These are phyloP conservation scores for Myotis myotis DNA, from an alignment of 2,797 vertebrate species.

Conservation along the genomic window DNA sequence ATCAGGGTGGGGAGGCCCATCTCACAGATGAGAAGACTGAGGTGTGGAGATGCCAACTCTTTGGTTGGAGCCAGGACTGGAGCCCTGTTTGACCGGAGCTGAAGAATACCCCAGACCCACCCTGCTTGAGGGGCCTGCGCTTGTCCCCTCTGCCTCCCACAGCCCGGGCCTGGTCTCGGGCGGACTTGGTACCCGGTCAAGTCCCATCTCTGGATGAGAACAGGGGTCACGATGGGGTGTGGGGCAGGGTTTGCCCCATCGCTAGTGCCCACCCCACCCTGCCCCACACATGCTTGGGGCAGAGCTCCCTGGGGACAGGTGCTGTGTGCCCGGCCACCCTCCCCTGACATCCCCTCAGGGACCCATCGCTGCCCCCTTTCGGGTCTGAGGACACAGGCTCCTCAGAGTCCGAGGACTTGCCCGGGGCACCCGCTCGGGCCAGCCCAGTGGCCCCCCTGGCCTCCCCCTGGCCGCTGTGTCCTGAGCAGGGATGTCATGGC, in stretches of 20 bases:
- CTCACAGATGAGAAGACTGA: not conserved
- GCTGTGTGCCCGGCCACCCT: not conserved
- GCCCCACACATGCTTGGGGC: not conserved
- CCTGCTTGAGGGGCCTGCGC: fast-evolving
- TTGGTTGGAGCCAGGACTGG: not conserved
- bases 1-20: not conserved
- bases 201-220: not conserved
- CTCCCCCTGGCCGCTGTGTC: not conserved
- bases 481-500: not conserved
- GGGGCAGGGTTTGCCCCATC: not conserved
- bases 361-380: not conserved
- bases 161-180: too few species aligned
- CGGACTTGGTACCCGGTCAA: fast-evolving
- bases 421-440: not conserved
- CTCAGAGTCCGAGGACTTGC: not conserved
- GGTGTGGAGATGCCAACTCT: not conserved
- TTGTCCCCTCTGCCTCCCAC: not conserved
- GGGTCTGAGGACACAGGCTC: not conserved
- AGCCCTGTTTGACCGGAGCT: not conserved
- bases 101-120: not conserved
- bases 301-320: not conserved
- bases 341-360: not conserved
- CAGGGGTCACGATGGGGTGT: not conserved
- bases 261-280: not conserved
- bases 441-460: too few species aligned